Evolutionary conservation across 2,113 vertebrate species (phyloP), one percentile per base, ranked within the genome.

Genomic region (Syrmaticus mikado): DNA sequence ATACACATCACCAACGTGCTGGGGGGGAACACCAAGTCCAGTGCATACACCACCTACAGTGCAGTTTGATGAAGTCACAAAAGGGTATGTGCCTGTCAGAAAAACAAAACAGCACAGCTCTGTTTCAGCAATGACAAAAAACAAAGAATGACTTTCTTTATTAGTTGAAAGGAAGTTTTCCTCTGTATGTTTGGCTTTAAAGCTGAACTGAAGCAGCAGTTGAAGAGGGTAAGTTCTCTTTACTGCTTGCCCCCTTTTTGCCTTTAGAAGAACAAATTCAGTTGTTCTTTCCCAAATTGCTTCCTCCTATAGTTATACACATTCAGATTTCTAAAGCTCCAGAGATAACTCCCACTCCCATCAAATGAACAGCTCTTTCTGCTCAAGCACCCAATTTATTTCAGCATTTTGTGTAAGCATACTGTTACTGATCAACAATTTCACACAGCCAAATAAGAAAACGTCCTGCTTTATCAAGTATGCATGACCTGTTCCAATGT

Each of bases 21-120:
- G 97, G 3, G 99, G 99, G 3, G 99, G 99, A 87, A 99, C 98
- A 28, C 99, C 99, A 21, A 99, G 98, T 10, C 99, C 99, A 0
- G 99, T 99, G 97, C 99, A 99, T 2, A 99, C 99, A 0, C 99
- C 99, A 1, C 99, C 99, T 65, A 99, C 98, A 0, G 99, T 99
- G 98, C 99, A 99, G 97, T 99, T 99, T 38, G 99, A 99, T 1
- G 99, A 99, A 11, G 99, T 99, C 97, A 99, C 99, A 8, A 99
- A 99, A 24, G 99, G 99, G 96, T 99, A 99, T 2, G 99, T 99
- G 65, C 99, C 99, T 99, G 96, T 32, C 48, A 71, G 90, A 21
- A 91, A 64, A 27, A 25, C 28, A 94, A 53, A 95, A 64, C 48
- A 66, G 24, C 60, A 73, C 24, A 82, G 62, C 20, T 21, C 34